These are phyloP conservation scores for Hippocampus zosterae DNA, from an alignment of 2,113 vertebrate species.

Conservation along the genomic window DNA sequence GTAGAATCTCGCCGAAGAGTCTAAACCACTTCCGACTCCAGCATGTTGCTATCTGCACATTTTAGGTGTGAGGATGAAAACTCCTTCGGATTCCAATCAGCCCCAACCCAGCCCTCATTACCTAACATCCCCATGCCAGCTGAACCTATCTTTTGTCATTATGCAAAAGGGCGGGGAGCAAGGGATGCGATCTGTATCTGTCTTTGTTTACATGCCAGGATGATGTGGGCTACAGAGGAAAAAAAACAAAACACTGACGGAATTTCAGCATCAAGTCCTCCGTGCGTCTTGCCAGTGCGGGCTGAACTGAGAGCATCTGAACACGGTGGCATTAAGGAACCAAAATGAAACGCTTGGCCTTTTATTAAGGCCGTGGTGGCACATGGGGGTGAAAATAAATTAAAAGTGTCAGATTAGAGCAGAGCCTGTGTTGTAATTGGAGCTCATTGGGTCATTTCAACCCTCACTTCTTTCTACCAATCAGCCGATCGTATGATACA, in stretches of 20 bases:
- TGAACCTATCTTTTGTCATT: slow-evolving; percentile 11
- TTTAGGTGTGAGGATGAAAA: not conserved
- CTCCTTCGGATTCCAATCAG: not conserved
- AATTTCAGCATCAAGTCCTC: slow-evolving; percentile 2
- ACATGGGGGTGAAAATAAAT: not conserved
- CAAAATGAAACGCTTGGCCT: not conserved
- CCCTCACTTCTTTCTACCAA: slow-evolving; percentile 20
- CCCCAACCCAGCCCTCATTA: not conserved
- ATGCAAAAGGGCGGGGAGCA: slow-evolving; percentile 11
- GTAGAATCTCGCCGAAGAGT: slow-evolving; percentile 4
- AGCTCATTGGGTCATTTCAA: slow-evolving; percentile 28
- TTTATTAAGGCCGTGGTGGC: slow-evolving; percentile 3
- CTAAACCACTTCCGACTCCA: not conserved
- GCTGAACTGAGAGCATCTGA: not conserved
- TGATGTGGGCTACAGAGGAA: slow-evolving; percentile 5
- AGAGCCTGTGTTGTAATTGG: slow-evolving; percentile 7
- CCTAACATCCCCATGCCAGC: not conserved
- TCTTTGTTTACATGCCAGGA: slow-evolving; percentile 22
- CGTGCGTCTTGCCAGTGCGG: not conserved
- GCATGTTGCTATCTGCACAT: not conserved
- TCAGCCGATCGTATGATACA: not conserved
- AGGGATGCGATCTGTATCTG: slow-evolving; percentile 25
- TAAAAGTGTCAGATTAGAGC: not conserved
- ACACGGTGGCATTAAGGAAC: not conserved
- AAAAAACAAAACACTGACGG: not conserved